Base-by-base conservation (phyloP, 2,888 invertebrate species). In the Metellina segmentata region DNA sequence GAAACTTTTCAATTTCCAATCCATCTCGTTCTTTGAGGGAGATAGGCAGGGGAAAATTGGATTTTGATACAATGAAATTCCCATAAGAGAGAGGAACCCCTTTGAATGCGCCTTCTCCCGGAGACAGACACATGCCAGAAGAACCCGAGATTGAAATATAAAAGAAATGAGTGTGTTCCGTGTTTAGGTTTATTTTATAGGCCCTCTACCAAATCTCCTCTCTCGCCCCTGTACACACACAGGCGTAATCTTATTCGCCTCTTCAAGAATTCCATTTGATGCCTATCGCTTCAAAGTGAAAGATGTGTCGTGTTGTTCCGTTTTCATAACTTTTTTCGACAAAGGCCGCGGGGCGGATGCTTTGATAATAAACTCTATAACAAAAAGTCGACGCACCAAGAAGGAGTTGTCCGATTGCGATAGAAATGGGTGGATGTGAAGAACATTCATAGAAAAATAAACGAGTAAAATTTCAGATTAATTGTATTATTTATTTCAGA, bases 31-130 rank as follows among this genome's bases (percentile, higher is more conserved):
- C 61, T 61, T 61, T 61, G 61, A 61, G 61, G 9, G 61, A 16
- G 61, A 61, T 61, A 9, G 61, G 1, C 34, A 34, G 1, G 34
- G 34, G 34, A 34, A 85, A 85, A 85, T 85, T 85, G 83, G 83
- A 85, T 85, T 85, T 75, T 85, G 83, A 85, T 85, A 72, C 51
- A 70, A 82, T 82, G 82, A 70, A 71, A 74, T 85, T 85, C 83
- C 83, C 83, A 34, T 74, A 74, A 49, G 83, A 74, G 71, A 85
- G 61, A 11, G 61, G 13, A 13, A 9, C 16, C 61, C 5, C 61
- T 61, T 61, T 61, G 61, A 61, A 16, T 6, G 61, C 61, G 9
- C 9, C 61, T 61, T 61, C 61, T 61, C 61, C 9, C 6, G 11
- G 61, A 61, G 34, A 34, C 34, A 34, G 34, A 34, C 34, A 34